phyloP scores from a whole-genome alignment of 2,113 vertebrate genomes.

The Trematomus loennbergii region DNA sequence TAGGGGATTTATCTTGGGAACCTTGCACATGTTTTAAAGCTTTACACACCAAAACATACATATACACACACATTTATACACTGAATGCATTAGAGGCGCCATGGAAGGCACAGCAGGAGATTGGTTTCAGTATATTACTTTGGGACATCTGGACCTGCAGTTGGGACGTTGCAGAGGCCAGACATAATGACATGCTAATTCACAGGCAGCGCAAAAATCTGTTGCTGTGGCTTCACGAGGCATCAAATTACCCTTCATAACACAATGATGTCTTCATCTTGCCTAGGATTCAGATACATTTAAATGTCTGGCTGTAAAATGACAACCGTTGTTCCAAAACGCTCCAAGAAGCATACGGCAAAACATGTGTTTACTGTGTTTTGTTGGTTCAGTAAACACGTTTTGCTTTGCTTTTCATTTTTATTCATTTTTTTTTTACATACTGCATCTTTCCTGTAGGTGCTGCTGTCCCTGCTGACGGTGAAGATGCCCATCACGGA shows the following conservation, averaged over 20 bases:
- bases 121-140: not conserved
- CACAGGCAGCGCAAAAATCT: not conserved
- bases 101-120: not conserved
- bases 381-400: no score
- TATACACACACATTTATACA: not conserved
- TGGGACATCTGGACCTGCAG: not conserved
- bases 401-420: no score
- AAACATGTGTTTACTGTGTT: not conserved
- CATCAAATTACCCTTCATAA: not conserved
- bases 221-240: not conserved
- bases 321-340: not conserved
- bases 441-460: conserved; percentile 50
- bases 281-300: not conserved
- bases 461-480: conserved; percentile 93
- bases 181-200: not conserved
- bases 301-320: not conserved
- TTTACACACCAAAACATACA: not conserved
- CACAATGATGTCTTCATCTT: not conserved
- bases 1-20: not conserved
- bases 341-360: not conserved
- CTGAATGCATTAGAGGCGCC: not conserved
- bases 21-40: conserved; percentile 6
- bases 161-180: not conserved
- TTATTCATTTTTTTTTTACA: conserved; percentile 10
- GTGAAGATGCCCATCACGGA: conserved; percentile 99